phyloP scores from a whole-genome alignment of 1,140 invertebrate species.

The Nebria ingens region DNA sequence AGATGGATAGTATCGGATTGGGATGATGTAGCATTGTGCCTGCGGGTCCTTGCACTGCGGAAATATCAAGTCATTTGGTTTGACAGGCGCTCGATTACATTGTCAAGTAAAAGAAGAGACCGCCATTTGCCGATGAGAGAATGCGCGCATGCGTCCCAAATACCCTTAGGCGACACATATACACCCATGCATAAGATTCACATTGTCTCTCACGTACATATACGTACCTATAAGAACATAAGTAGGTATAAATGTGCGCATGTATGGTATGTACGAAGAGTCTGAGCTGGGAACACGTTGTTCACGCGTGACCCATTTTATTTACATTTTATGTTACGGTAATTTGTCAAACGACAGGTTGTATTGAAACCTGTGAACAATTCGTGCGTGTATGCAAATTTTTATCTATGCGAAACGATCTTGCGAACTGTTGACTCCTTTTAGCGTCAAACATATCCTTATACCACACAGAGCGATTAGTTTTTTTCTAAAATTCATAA shows the following conservation, averaged over 20 bases:
- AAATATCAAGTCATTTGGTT: conserved; percentile 9
- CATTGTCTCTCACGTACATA: background rate
- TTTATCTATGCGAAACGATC: background rate
- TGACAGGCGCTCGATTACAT: conserved; percentile 6
- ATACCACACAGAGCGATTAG: too few species aligned
- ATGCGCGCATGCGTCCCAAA: background rate
- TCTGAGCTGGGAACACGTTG: too few species aligned
- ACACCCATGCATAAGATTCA: background rate
- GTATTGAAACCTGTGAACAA: background rate
- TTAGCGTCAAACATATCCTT: too few species aligned
- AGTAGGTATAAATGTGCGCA: background rate
- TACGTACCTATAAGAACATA: background rate
- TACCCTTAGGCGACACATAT: background rate
- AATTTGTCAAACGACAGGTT: conserved; percentile 1
- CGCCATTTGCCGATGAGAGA: background rate
- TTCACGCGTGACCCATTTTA: conserved; percentile 6
- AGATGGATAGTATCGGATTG: too few species aligned
- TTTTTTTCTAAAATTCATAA: too few species aligned
- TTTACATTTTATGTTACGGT: background rate
- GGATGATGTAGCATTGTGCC: background rate
- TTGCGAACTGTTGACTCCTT: background rate
- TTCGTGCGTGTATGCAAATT: background rate
- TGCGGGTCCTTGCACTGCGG: background rate
- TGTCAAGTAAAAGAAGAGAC: background rate
- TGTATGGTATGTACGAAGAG: background rate